Evolutionary conservation across 2,888 invertebrate genomes (phyloP).

Genomic region (Choristoneura rosaceana): DNA sequence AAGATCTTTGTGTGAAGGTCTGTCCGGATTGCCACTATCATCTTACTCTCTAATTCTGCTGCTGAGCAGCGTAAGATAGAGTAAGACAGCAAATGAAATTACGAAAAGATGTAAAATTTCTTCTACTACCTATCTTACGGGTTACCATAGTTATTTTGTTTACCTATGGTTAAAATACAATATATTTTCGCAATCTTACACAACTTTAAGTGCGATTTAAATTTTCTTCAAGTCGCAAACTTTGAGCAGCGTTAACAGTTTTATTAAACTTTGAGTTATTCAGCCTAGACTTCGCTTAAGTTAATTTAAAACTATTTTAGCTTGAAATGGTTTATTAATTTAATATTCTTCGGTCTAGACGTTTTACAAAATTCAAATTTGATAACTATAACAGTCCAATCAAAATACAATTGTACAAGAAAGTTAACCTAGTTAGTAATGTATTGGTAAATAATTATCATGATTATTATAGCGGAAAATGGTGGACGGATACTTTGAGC

Average conservation of each 20-base stretch:
- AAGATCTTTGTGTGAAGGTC: too few species aligned
- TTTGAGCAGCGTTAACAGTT: neutral
- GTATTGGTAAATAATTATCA: too few species aligned
- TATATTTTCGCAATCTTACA: neutral
- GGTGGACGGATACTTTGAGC: too few species aligned
- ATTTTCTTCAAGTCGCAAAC: neutral
- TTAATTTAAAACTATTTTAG: constrained; percentile 18
- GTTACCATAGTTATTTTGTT: too few species aligned
- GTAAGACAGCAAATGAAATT: neutral
- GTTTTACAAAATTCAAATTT: neutral
- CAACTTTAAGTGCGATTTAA: neutral
- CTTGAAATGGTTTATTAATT: constrained; percentile 16
- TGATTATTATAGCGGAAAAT: too few species aligned
- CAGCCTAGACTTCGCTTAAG: constrained; percentile 6
- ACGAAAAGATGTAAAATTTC: too few species aligned
- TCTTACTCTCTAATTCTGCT: too few species aligned
- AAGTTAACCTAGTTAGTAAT: too few species aligned
- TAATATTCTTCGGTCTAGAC: neutral
- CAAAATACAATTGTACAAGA: neutral
- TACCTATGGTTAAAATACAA: neutral
- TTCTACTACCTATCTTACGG: too few species aligned
- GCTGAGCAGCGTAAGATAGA: too few species aligned
- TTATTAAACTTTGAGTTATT: constrained; percentile 11
- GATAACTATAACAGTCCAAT: neutral
- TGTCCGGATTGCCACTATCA: too few species aligned